Percentiles rank a stretch among this genome's conserved stretches.
Conservation (phyloP, 2,797 vertebrate genomes). For the Emys orbicularis region DNA sequence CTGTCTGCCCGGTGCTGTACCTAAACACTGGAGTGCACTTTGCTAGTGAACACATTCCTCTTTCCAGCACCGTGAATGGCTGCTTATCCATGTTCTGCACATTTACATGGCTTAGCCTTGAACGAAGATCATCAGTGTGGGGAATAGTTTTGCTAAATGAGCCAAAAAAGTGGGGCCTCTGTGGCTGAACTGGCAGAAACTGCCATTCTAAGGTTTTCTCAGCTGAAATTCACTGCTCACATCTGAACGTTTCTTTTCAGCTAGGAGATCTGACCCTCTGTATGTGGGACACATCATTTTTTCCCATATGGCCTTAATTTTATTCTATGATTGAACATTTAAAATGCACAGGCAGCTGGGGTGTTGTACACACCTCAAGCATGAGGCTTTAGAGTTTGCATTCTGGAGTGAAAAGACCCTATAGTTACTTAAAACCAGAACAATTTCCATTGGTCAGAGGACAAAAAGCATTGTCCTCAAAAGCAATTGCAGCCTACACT, state of each 20-base stretch:
- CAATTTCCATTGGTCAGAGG: not conserved
- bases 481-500: not conserved
- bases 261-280: not conserved
- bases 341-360: not conserved
- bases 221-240: not conserved
- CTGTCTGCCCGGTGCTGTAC: rapidly evolving
- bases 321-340: not conserved
- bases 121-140: rapidly evolving
- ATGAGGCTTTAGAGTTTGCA: not conserved
- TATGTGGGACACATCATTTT: not conserved
- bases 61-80: rapidly evolving
- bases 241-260: not conserved
- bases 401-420: not conserved
- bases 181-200: not conserved
- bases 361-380: not conserved
- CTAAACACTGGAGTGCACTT: rapidly evolving
- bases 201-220: not conserved
- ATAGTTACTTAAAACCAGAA: not conserved
- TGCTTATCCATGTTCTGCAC: rapidly evolving
- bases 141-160: rapidly evolving
- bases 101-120: not conserved
- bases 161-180: no score
- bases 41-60: rapidly evolving
- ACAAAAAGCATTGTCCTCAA: not conserved
- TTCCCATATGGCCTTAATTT: not conserved